Base-by-base conservation (phyloP, 2,797 vertebrate genomes). In the Galago senegalensis region DNA sequence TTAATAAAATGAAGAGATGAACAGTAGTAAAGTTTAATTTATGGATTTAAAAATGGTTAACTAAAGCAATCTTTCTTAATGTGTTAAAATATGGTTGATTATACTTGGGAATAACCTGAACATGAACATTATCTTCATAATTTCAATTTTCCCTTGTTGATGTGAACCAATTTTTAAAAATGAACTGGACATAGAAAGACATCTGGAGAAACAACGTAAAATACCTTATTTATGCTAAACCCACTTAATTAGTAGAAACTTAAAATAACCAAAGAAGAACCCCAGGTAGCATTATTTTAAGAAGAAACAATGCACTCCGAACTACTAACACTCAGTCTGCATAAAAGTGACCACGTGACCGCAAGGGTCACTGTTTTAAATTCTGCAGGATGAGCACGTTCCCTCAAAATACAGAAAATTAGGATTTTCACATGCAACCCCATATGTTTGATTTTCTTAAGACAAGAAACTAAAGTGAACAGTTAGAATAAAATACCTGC, bases 181-280 rank as follows among this genome's bases (percentile, higher is more conserved):
- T 82, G 21, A 89, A 61, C 2, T 56, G 3, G 77, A 61, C 14
- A 40, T 34, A 29, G 79, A 49, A 67, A 83, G 40, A 63, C n/a
- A 79, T 75, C 25, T 70, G 69, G 8, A 56, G 25, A 77, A 85
- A 34, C 53, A 85, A 91, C 88, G 40, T 81, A 92, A 87, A 29
- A 29, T 88, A 29, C 80, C 56, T 84, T 96, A 61, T 82, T 87
- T 95, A 14, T 93, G 61, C 58, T 65, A 88, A 94, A 94, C 17
- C 9, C 37, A 87, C 80, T 61, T 83, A 94, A 69, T 77, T 83
- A 88, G 46, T 31, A 46, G 40, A 84, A 63, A 89, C 3, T 93
- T 86, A 60, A 93, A 80, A 79, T 79, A 75, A 61, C 61, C 7
- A 43, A 11, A 67, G 37, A 16, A 65, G 20, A 53, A 75, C 31